These are phyloP conservation scores for Syrmaticus mikado DNA, from an alignment of 2,113 vertebrate species.

Conservation along the genomic window DNA sequence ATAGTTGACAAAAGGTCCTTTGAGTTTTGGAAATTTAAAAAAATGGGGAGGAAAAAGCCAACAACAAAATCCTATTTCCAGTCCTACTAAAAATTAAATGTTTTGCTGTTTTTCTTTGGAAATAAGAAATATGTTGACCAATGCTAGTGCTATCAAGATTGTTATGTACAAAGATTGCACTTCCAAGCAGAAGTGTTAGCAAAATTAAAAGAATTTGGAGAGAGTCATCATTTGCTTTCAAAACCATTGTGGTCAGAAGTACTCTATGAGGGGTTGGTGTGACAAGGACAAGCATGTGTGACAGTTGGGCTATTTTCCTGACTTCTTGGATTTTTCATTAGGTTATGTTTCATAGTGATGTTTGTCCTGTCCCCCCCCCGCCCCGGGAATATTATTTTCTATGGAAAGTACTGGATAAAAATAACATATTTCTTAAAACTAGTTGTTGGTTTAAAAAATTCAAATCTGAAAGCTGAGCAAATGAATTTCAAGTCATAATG, in stretches of 20 bases:
- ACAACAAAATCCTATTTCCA: neutral
- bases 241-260: neutral
- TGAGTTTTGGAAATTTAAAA: conserved; percentile 20
- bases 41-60: neutral
- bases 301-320: neutral
- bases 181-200: neutral
- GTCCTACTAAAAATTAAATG: neutral
- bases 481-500: neutral
- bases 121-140: neutral
- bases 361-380: neutral
- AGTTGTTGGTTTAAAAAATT: neutral
- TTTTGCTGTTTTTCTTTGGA: neutral
- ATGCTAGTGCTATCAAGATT: neutral
- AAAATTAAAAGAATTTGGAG: neutral
- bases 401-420: neutral
- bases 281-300: neutral
- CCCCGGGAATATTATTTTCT: neutral
- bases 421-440: neutral
- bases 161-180: neutral
- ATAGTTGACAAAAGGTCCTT: conserved; percentile 42
- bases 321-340: neutral
- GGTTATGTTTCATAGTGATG: neutral
- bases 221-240: neutral
- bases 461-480: neutral
- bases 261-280: neutral